These are phyloP conservation scores for Aspidiotus rigidus DNA, from an alignment of 2,888 invertebrate species.

Conservation along the genomic window DNA sequence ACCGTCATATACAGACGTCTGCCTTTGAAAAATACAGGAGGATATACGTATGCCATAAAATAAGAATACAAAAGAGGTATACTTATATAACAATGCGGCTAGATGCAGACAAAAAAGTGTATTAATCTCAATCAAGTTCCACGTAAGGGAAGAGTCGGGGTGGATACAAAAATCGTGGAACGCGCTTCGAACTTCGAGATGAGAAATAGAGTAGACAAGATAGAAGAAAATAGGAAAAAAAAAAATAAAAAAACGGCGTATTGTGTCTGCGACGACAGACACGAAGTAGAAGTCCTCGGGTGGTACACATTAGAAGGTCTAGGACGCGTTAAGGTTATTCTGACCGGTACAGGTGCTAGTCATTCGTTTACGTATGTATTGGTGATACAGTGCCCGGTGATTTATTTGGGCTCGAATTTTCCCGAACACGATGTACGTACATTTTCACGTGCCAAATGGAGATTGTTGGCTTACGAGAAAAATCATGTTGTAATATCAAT, in stretches of 20 bases:
- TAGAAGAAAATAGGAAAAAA: not conserved
- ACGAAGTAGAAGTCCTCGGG: constrained; percentile 1
- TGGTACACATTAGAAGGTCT: not conserved
- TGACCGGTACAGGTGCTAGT: constrained; percentile 2
- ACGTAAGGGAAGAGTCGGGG: not conserved
- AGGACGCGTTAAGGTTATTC: constrained; percentile 2
- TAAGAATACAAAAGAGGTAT: no score
- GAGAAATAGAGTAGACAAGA: no score
- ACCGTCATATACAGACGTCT: no score
- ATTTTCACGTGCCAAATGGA: not conserved
- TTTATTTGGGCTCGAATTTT: not conserved
- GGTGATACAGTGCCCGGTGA: constrained; percentile 2
- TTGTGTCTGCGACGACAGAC: not conserved
- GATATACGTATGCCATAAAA: no score
- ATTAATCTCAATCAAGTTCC: constrained; percentile 1
- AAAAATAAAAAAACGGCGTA: not conserved
- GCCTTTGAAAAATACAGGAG: no score
- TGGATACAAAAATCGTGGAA: not conserved
- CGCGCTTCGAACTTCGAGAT: not conserved
- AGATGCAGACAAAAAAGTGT: no score
- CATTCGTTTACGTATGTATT: not conserved
- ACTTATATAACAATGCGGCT: no score
- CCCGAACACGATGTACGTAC: not conserved
- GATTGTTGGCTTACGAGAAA: no score
- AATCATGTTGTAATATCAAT: no score